Base-by-base conservation (phyloP, 2,888 invertebrate genomes). In the Parnassius apollo region DNA sequence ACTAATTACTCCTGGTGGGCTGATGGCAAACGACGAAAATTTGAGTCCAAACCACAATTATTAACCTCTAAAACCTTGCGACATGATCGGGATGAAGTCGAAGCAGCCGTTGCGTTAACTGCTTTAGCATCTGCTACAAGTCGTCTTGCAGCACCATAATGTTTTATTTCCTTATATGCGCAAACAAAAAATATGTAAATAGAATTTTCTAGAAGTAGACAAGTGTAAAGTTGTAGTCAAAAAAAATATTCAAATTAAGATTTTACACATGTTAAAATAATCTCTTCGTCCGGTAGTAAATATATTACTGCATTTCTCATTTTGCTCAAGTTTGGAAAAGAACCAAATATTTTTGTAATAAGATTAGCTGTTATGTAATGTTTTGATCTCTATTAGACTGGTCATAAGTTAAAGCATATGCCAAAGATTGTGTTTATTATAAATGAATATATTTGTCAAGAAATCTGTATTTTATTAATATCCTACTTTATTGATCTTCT, bases 51-150 rank as follows among this genome's bases (percentile, higher is more conserved):
- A 65, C 57, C 68, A 11, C 85, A 80, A 61, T 66, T 83, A 68
- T 66, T 86, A 55, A 61, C 86, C 7, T 35, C 35, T 64, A 85
- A 81, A 50, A 76, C 82, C 1, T 60, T 73, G 52, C 79, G 82
- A 59, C 95, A 95, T 77, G 95, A 94, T 60, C 93, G 94, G 71
- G 95, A 95, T 75, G 96, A 96, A 77, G 90, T 96, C 25, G 96
- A 96, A 76, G 96, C 96, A 0, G 96, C 96, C 0, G 95, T 95
- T 67, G 95, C 96, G 0, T 85, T 96, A 9, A 95, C 96, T 1
- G 93, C 93, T 59, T 82, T 96, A 66, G 95, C 95, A 2, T 86
- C 92, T 42, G 86, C 88, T 7, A 75, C 83, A 7, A 81, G 73
- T 61, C 81, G 87, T 35, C 70, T 87, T n/a, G 77, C 81, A 42